Evolutionary conservation across 2,888 invertebrate genomes (phyloP).

Genomic region (Agrotis segetum): DNA sequence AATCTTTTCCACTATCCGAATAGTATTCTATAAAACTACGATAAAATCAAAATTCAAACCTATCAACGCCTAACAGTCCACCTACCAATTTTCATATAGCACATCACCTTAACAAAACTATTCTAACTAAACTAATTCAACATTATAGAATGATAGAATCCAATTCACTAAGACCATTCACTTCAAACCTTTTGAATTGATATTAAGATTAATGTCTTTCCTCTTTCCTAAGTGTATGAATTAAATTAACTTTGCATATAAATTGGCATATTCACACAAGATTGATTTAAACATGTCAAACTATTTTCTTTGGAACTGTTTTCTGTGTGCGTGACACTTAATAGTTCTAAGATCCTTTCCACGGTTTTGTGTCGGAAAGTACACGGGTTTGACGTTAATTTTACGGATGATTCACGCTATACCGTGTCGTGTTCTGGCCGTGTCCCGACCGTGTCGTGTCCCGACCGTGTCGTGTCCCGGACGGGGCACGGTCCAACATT

Average conservation of each 20-base stretch:
- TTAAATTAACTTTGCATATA: slow-evolving; percentile 47
- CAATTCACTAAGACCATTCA: slow-evolving; percentile 44
- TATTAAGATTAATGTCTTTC: slow-evolving; percentile 55
- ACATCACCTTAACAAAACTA: slow-evolving; percentile 8
- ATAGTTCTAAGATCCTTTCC: neutral
- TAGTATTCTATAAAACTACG: too few species aligned
- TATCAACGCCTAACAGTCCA: neutral
- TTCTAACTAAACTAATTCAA: slow-evolving; percentile 21
- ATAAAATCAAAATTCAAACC: too few species aligned
- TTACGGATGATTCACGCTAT: too few species aligned
- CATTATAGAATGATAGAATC: slow-evolving; percentile 13
- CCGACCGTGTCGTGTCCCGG: too few species aligned
- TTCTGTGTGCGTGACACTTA: neutral
- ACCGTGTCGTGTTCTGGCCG: too few species aligned
- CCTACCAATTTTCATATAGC: slow-evolving; percentile 1
- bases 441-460: too few species aligned
- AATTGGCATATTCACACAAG: slow-evolving; percentile 49
- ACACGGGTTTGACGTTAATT: too few species aligned
- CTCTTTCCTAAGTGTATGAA: slow-evolving; percentile 21
- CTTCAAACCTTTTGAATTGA: slow-evolving; percentile 47
- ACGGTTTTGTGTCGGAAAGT: too few species aligned
- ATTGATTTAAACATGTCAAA: slow-evolving; percentile 30
- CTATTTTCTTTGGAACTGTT: slow-evolving; percentile 13
- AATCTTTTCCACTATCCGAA: too few species aligned
- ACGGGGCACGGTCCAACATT: too few species aligned